Base-by-base conservation (phyloP, 2,797 vertebrate species). In the Hydrocynus forskahlii region DNA sequence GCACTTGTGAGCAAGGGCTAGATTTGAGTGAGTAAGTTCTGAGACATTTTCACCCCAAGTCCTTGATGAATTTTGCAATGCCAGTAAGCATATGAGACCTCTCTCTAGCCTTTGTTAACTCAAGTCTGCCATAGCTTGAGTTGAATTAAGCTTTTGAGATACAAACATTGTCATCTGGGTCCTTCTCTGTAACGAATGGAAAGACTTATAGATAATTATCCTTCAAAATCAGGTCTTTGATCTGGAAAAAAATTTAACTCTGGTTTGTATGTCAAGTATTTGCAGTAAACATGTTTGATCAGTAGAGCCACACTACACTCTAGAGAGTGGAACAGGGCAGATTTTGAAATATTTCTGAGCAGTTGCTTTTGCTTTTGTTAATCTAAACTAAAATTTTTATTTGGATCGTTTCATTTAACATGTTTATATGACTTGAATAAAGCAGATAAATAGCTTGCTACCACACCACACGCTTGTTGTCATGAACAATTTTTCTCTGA, bases 121-220 rank as follows among this genome's bases (percentile, higher is more conserved):
- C 2, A 21, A 23, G 4, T 43, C 50, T 52, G 7, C 43, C 10
- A 59, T 5, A 16, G n/a, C 52, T 21, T 59, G 50, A 68, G 40
- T n/a, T 78, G 3, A 69, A 67, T 54, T 19, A 69, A 23, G 48
- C 35, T 1, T 57, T 78, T 68, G 52, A 23, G 64, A 23, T 7
- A 8, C 12, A 12, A 67, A 38, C 48, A 55, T 29, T 54, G 63
- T 67, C 19, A 55, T 59, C 64, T 78, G 16, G n/a, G 10, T 38
- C 76, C 23, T 21, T 78, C 29, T 43, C 64, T 75, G n/a, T 43
- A 63, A 76, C 50, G 10, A 71, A 57, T 52, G 5, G n/a, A 68
- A 69, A 78, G 63, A 50, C 29, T 64, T 78, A 35, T 29, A 78
- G 38, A 21, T 25, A 23, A 66, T 23, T 25, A 45, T 10, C 66